Base-by-base conservation (phyloP, 2,113 vertebrate species). In the Argyrosomus japonicus region DNA sequence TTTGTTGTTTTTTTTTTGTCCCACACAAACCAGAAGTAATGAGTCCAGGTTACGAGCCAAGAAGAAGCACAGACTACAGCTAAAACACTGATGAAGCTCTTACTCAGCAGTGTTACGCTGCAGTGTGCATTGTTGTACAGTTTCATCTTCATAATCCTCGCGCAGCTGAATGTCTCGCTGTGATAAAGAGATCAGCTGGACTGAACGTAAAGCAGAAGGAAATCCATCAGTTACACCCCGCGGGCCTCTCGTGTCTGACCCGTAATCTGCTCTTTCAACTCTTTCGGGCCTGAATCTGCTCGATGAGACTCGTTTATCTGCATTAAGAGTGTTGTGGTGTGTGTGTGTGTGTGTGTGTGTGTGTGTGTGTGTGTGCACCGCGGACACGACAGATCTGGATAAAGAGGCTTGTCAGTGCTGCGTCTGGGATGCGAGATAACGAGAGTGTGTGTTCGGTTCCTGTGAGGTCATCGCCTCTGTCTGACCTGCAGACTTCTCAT, bases 161-260 rank as follows among this genome's bases (percentile, higher is more conserved):
- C 76, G 51, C 62, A 43, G 62, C 78, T 47, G 25, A 70, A 60
- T 43, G 56, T 67, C 75, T 76, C n/a, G 9, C 77, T 40, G 27
- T 68, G 64, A 61, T 62, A n/a, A 62, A 76, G 72, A 82, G 72
- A 82, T 82, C 84, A 82, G 74, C 75, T 84, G 82, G 74, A 61
- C 3, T 29, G 68, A 70, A 58, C 68, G 64, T 45, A 78, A 72
- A 81, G 81, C 82, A 61, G 53, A 83, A 63, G 15, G 67, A 81
- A 84, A 84, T 77, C 81, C 87, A 62, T 86, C 77, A 72, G 56
- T 82, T 82, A 71, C 70, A 71, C 17, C 67, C 83, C n/a, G 71
- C 70, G 54, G 60, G 54, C 19, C 23, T 57, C 45, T 78, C 27
- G 54, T n/a, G 62, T 86, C 71, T 72, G 68, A 62, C 71, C 65